Evolutionary conservation across 2,113 vertebrate genomes (phyloP).

Genomic region (Triplophysa dalaica): DNA sequence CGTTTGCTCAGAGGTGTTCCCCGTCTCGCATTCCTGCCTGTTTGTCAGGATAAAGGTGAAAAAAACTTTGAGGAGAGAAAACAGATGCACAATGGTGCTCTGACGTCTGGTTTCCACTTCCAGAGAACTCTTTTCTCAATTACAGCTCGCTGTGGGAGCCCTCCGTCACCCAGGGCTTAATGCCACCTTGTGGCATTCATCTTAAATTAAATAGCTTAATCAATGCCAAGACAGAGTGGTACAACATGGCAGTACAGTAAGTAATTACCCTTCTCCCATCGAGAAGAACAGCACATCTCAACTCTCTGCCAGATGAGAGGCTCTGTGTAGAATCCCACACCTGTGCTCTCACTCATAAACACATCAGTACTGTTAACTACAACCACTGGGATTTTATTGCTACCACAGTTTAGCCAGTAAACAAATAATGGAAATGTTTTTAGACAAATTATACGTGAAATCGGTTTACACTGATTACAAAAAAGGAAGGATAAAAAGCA

Average conservation of each 20-base stretch:
- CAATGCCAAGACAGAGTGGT: conserved; percentile 47
- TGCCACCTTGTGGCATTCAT: conserved; percentile 53
- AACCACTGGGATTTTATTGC: conserved; percentile 1
- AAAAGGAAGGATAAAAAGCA: no score
- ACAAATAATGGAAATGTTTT: conserved; percentile 10
- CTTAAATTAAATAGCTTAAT: conserved; percentile 59
- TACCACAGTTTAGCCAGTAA: not conserved
- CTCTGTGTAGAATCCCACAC: conserved; percentile 10
- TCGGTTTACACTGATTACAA: not conserved
- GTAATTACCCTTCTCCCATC: conserved; percentile 47
- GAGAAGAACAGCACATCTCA: conserved; percentile 16
- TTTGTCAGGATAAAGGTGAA: conserved; percentile 33
- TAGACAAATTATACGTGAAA: not conserved
- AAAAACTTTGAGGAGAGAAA: conserved; percentile 34
- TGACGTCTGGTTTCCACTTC: conserved; percentile 18
- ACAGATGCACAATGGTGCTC: conserved; percentile 35
- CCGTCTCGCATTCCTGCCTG: conserved; percentile 31
- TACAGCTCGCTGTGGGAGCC: conserved; percentile 41
- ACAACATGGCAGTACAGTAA: conserved; percentile 47
- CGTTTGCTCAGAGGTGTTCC: conserved; percentile 26
- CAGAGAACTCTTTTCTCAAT: conserved; percentile 50
- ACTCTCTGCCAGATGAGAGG: not conserved
- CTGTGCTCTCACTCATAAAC: conserved; percentile 19
- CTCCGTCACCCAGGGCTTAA: conserved; percentile 47
- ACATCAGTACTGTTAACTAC: not conserved